Percentiles rank a stretch among this genome's conserved stretches.
phyloP scores from a whole-genome alignment of 2,797 vertebrate species.

The Acomys russatus region DNA sequence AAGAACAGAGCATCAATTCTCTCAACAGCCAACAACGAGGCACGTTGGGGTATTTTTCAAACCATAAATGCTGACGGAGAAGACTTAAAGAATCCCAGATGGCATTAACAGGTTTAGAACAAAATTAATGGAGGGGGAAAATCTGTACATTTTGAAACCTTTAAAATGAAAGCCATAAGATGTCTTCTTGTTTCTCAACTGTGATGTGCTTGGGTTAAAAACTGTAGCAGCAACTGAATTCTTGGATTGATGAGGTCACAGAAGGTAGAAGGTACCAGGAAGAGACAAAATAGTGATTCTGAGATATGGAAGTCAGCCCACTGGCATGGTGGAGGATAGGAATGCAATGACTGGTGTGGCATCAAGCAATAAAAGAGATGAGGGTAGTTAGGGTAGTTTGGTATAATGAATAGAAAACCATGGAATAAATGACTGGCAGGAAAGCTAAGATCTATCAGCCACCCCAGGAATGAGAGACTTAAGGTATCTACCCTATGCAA shows the following conservation, averaged over 20 bases:
- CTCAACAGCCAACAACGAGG: conserved; percentile 58
- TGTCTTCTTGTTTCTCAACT: background rate
- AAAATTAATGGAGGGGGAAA: conserved; percentile 48
- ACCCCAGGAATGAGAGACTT: background rate
- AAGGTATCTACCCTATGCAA: background rate
- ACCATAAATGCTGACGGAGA: conserved; percentile 55
- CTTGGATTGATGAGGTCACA: background rate
- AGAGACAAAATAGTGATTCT: background rate
- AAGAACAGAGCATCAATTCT: conserved; percentile 53
- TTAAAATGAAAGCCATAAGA: conserved; percentile 6
- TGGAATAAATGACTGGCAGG: background rate
- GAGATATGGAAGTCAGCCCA: fast-evolving
- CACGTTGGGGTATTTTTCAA: conserved; percentile 63
- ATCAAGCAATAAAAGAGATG: background rate
- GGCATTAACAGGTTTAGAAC: conserved; percentile 67
- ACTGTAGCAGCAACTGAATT: background rate
- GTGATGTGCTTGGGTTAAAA: background rate
- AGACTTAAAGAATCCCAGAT: conserved; percentile 73
- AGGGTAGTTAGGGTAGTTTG: background rate
- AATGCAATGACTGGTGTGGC: fast-evolving
- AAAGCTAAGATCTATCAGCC: background rate
- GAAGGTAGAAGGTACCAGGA: background rate
- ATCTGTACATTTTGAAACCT: conserved; percentile 49
- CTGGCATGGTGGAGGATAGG: background rate
- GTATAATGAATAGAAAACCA: background rate